These are phyloP conservation scores for Dermochelys coriacea DNA, from an alignment of 2,797 vertebrate species.

Conservation along the genomic window DNA sequence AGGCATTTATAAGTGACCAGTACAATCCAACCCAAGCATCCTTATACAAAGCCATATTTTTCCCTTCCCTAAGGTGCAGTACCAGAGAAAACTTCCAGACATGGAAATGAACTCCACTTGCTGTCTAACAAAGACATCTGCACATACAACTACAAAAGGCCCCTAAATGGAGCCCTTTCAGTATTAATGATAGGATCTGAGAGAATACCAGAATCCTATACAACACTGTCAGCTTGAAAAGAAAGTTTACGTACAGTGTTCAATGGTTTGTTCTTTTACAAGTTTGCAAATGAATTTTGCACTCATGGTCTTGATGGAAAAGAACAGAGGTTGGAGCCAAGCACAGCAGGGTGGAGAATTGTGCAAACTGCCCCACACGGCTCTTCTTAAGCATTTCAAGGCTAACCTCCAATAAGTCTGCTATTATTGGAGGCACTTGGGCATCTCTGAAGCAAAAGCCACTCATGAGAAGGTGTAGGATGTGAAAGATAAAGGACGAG, in stretches of 20 bases:
- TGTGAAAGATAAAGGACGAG: neutral
- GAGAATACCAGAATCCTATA: neutral
- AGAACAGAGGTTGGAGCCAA: constrained; percentile 47
- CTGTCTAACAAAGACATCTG: constrained; percentile 32
- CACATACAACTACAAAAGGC: constrained; percentile 45
- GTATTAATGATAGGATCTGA: neutral
- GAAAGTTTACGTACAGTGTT: constrained; percentile 35
- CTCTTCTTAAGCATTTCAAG: constrained; percentile 55
- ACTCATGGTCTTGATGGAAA: constrained; percentile 55
- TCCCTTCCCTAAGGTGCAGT: neutral
- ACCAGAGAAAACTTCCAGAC: constrained; percentile 4
- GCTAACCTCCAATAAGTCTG: constrained; percentile 43
- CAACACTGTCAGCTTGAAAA: constrained; percentile 20
- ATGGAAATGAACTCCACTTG: constrained; percentile 24
- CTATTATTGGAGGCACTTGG: constrained; percentile 8
- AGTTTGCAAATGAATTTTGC: constrained; percentile 61
- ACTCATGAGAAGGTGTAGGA: constrained; percentile 37
- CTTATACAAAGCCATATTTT: constrained; percentile 56
- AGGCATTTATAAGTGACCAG: neutral
- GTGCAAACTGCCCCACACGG: constrained; percentile 40
- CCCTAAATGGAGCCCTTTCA: constrained; percentile 33
- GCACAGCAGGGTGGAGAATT: constrained; percentile 44
- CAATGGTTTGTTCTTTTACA: constrained; percentile 58
- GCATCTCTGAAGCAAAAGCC: constrained; percentile 40
- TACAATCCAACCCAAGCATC: constrained; percentile 1